phyloP scores from a whole-genome alignment of 2,888 invertebrate species.

The Gerosis bhagava region DNA sequence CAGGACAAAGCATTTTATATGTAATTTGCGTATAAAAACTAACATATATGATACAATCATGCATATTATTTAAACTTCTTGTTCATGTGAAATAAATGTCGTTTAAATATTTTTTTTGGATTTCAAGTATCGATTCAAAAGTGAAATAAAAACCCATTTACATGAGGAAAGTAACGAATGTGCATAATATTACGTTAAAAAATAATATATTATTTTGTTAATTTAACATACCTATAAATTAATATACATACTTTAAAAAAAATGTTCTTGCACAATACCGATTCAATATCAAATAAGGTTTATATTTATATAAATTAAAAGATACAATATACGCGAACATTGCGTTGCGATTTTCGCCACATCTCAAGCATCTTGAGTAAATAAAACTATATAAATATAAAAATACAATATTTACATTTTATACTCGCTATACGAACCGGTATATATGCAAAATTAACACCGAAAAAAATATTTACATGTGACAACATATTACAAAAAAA shows the following conservation, averaged over 20 bases:
- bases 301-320: constrained; percentile 3
- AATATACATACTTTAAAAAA: no score
- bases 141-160: constrained; percentile 7
- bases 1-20: no score
- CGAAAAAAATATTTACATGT: constrained; percentile 43
- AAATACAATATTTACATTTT: constrained; percentile 66
- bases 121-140: no score
- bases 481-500: constrained; percentile 25
- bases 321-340: constrained; percentile 23
- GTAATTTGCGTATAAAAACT: no score
- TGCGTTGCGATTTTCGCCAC: constrained; percentile 42
- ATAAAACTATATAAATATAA: constrained; percentile 42
- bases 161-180: constrained; percentile 6
- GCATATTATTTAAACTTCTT: no score
- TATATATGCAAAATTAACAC: no score
- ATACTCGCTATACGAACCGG: no score
- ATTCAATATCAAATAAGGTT: constrained; percentile 8
- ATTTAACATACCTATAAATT: constrained; percentile 28
- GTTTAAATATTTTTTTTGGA: no score
- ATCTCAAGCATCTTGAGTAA: constrained; percentile 56
- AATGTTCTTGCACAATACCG: constrained; percentile 25
- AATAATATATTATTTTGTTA: constrained; percentile 59
- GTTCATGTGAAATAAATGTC: no score
- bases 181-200: constrained; percentile 20
- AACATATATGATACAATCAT: no score